A percentile compares a stretch with the other conserved stretches of the same genome.
These are phyloP conservation scores for Macrobrachium nipponense DNA, from an alignment of 1,140 invertebrate genomes.

Conservation along the genomic window DNA sequence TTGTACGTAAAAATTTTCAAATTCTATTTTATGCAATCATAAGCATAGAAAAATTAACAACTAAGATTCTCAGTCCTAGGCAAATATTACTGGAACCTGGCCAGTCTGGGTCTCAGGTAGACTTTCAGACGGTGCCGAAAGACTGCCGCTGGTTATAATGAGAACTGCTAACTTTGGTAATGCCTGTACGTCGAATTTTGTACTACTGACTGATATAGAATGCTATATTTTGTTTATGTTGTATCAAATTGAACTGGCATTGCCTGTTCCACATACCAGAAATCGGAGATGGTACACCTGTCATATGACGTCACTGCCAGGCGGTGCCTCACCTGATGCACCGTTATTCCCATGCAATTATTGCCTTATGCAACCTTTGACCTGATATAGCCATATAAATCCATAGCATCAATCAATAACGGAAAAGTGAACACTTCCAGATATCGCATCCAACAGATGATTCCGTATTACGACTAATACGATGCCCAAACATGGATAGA, in stretches of 20 bases:
- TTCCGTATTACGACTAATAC: neutral
- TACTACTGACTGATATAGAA: neutral
- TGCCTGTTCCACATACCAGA: neutral
- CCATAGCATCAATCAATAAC: neutral
- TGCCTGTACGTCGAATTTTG: neutral
- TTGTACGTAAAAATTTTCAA: too few species aligned
- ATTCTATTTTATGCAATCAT: neutral
- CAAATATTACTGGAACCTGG: constrained; percentile 19
- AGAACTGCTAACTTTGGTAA: neutral
- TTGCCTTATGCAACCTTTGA: neutral
- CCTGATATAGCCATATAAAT: neutral
- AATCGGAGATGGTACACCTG: constrained; percentile 36
- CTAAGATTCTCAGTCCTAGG: neutral
- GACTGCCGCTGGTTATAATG: constrained; percentile 9
- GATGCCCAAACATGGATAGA: constrained; percentile 18
- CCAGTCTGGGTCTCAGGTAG: constrained; percentile 29
- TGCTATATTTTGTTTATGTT: too few species aligned
- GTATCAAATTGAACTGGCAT: neutral
- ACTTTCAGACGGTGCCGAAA: neutral
- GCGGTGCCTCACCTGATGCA: constrained; percentile 39
- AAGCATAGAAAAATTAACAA: neutral
- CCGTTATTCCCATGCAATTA: neutral
- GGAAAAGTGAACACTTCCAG: neutral
- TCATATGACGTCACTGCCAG: constrained; percentile 40
- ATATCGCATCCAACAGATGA: neutral